These are phyloP conservation scores for Hoplostethus mediterraneus DNA, from an alignment of 2,797 vertebrate genomes.

Conservation along the genomic window DNA sequence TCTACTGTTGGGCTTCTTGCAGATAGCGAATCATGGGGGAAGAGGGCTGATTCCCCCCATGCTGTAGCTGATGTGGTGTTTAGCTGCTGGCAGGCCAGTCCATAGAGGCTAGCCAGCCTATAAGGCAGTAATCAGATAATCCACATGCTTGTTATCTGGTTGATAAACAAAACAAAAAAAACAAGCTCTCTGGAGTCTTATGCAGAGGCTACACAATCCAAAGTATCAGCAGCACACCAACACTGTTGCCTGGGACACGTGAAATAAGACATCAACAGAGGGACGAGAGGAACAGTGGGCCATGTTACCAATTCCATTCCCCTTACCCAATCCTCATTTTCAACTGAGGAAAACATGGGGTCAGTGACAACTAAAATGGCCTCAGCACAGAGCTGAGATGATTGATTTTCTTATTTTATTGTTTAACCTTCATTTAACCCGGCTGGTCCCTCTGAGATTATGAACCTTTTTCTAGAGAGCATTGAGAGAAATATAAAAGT, in stretches of 20 bases:
- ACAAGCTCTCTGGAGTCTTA: slow-evolving; percentile 43
- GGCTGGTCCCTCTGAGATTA: too few species aligned
- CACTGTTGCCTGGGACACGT: slow-evolving; percentile 69
- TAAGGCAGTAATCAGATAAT: slow-evolving; percentile 64
- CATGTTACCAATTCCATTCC: slow-evolving; percentile 63
- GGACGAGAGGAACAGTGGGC: slow-evolving; percentile 29
- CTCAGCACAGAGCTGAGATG: neutral
- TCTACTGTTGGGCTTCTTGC: neutral
- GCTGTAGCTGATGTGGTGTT: slow-evolving; percentile 14
- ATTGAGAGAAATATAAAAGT: too few species aligned
- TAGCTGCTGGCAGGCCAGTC: slow-evolving; percentile 6
- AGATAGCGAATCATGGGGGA: neutral
- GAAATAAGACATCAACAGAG: slow-evolving; percentile 69
- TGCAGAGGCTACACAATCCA: slow-evolving; percentile 34
- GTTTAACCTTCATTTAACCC: neutral
- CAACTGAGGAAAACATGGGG: slow-evolving; percentile 46
- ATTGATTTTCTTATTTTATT: neutral
- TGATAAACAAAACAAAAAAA: too few species aligned
- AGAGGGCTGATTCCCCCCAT: slow-evolving; percentile 6
- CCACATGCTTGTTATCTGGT: slow-evolving; percentile 25
- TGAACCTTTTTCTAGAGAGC: too few species aligned
- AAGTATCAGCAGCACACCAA: slow-evolving; percentile 49
- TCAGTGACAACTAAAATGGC: slow-evolving; percentile 1
- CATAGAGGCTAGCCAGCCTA: slow-evolving; percentile 31
- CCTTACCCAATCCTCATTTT: slow-evolving; percentile 42